These are phyloP conservation scores for Sarcophaga carnaria DNA, from an alignment of 2,888 invertebrate species.

Conservation along the genomic window DNA sequence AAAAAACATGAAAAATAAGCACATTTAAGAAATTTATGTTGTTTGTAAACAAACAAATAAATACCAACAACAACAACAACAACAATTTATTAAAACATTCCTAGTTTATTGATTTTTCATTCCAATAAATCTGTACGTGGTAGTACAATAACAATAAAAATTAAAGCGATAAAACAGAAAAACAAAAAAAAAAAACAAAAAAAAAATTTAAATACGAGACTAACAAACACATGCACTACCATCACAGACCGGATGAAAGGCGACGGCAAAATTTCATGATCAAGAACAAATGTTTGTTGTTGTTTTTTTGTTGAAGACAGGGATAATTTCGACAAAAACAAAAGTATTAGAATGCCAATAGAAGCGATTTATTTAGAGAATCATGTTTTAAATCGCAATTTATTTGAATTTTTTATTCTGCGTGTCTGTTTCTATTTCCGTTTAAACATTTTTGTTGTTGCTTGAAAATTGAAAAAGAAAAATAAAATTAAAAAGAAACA, in stretches of 20 bases:
- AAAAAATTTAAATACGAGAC: not conserved
- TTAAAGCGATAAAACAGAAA: too few species aligned
- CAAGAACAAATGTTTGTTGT: constrained; percentile 31
- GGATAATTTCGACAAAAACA: not conserved
- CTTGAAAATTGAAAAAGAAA: not conserved
- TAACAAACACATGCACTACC: too few species aligned
- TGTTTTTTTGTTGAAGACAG: not conserved
- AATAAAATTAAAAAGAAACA: too few species aligned
- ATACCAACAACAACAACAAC: too few species aligned
- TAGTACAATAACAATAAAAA: too few species aligned
- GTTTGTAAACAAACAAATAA: too few species aligned
- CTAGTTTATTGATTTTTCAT: too few species aligned
- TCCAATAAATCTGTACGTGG: too few species aligned
- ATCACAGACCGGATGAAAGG: not conserved
- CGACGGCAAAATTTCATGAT: constrained; percentile 26
- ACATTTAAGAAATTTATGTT: too few species aligned
- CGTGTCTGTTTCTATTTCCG: not conserved
- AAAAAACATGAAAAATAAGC: too few species aligned
- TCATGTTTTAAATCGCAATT: not conserved
- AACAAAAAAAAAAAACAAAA: not conserved
- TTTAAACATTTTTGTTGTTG: not conserved
- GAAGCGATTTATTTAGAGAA: not conserved
- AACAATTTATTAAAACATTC: too few species aligned
- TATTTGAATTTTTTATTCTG: not conserved
- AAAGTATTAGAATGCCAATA: not conserved